Conservation (phyloP, 2,888 invertebrate genomes). For the Caenorhabditis sp. region DNA sequence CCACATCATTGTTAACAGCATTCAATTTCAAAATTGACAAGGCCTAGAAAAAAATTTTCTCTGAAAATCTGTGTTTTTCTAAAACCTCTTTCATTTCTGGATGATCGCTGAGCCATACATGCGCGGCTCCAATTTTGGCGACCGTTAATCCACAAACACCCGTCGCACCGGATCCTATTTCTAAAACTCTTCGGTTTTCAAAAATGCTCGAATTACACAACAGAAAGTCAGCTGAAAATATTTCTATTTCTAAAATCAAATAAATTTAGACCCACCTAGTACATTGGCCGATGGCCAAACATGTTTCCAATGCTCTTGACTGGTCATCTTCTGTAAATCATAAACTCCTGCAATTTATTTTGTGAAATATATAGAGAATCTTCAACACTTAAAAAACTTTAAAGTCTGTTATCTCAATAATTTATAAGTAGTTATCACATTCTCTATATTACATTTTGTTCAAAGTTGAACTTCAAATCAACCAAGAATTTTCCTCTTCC, state of each 20-base stretch:
- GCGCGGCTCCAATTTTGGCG: slow-evolving; percentile 50
- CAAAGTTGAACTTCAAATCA: slow-evolving; percentile 4
- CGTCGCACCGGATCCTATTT: slow-evolving; percentile 61
- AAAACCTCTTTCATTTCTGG: slow-evolving; percentile 25
- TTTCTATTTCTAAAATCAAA: too few relatives aligned
- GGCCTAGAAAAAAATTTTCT: neutral
- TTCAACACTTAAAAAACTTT: neutral
- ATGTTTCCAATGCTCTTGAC: slow-evolving; percentile 49
- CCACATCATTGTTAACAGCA: slow-evolving; percentile 27
- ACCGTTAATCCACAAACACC: slow-evolving; percentile 56
- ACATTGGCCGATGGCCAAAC: slow-evolving; percentile 56
- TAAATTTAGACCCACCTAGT: slow-evolving; percentile 9
- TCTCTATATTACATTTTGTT: neutral
- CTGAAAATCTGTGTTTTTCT: too few relatives aligned
- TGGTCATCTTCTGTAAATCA: neutral
- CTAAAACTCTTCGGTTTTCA: slow-evolving; percentile 40
- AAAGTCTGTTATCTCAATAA: neutral
- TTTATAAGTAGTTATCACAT: too few relatives aligned
- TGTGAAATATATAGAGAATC: neutral
- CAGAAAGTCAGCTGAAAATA: slow-evolving; percentile 47
- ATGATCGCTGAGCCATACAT: slow-evolving; percentile 58
- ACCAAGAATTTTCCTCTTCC: slow-evolving; percentile 54
- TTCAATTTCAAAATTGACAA: slow-evolving; percentile 40
- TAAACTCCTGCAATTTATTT: too few relatives aligned
- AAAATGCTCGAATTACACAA: slow-evolving; percentile 34